Percentiles rank a stretch among this genome's conserved stretches.
Evolutionary conservation across 1,140 invertebrate genomes (phyloP).

Genomic region (Camponotus pennsylvanicus): DNA sequence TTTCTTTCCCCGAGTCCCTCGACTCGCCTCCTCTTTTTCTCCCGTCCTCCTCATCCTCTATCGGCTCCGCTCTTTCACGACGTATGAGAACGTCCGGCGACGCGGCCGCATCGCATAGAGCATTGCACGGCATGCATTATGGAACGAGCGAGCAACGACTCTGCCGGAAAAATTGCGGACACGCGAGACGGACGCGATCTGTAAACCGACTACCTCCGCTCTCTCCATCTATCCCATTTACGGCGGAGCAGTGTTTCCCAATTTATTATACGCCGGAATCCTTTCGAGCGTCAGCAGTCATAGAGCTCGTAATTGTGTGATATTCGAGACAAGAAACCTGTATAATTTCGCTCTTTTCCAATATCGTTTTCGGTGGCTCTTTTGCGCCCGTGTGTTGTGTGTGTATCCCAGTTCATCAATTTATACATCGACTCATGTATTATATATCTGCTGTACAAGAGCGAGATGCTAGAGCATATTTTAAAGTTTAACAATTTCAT

Average conservation of each 20-base stretch:
- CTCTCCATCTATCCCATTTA: slow-evolving; percentile 33
- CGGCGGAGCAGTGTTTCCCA: slow-evolving; percentile 45
- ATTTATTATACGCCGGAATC: slow-evolving; percentile 45
- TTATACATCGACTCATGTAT: background rate
- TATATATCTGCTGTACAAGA: background rate
- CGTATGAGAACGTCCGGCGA: slow-evolving; percentile 74
- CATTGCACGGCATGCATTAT: slow-evolving; percentile 81
- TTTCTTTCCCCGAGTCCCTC: background rate
- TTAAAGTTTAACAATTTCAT: background rate
- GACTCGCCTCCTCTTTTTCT: background rate
- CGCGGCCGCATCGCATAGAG: slow-evolving; percentile 71
- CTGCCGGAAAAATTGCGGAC: slow-evolving; percentile 81
- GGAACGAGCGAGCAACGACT: slow-evolving; percentile 79
- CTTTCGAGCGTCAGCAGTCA: slow-evolving; percentile 19
- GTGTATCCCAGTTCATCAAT: no score
- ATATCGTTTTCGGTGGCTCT: background rate
- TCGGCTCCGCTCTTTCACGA: slow-evolving; percentile 57
- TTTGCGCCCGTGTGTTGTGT: no score
- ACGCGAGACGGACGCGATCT: slow-evolving; percentile 80
- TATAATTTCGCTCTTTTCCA: background rate
- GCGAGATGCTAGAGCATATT: background rate
- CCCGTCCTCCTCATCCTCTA: background rate
- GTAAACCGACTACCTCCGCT: slow-evolving; percentile 69
- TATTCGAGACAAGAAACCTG: background rate
- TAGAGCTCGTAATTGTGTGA: slow-evolving; percentile 7